phyloP scores from a whole-genome alignment of 2,797 vertebrate genomes.

The Rhinoraja longicauda region DNA sequence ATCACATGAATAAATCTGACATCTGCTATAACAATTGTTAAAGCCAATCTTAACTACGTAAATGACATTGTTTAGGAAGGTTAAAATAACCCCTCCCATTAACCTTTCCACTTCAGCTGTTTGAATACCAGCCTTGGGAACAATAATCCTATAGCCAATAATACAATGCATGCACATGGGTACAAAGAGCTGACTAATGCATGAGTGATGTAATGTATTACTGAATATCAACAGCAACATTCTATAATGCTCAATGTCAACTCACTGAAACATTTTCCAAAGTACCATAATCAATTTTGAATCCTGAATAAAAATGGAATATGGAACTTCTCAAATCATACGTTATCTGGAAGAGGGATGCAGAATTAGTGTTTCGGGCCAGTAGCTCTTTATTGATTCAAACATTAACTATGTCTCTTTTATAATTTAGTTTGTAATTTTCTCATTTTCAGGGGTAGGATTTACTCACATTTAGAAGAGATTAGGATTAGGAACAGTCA shows the following conservation, averaged over 20 bases:
- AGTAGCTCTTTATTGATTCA: too few relatives aligned
- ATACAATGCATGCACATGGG: neutral
- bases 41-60: neutral
- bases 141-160: neutral
- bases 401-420: too few relatives aligned
- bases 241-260: neutral
- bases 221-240: neutral
- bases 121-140: neutral
- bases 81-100: neutral
- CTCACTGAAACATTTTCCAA: neutral
- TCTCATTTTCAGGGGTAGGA: too few relatives aligned
- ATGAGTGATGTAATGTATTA: neutral
- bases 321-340: too few relatives aligned
- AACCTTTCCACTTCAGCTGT: neutral
- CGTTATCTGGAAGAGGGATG: too few relatives aligned
- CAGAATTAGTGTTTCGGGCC: too few relatives aligned
- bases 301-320: too few relatives aligned
- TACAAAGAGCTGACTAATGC: neutral
- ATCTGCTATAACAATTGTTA: neutral
- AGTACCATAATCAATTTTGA: neutral
- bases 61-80: neutral
- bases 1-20: neutral
- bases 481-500: too few relatives aligned
- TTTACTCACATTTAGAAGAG: too few relatives aligned
- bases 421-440: too few relatives aligned